Evolutionary conservation across 2,888 invertebrate genomes (phyloP).

Genomic region (Druceiella hillmani): DNA sequence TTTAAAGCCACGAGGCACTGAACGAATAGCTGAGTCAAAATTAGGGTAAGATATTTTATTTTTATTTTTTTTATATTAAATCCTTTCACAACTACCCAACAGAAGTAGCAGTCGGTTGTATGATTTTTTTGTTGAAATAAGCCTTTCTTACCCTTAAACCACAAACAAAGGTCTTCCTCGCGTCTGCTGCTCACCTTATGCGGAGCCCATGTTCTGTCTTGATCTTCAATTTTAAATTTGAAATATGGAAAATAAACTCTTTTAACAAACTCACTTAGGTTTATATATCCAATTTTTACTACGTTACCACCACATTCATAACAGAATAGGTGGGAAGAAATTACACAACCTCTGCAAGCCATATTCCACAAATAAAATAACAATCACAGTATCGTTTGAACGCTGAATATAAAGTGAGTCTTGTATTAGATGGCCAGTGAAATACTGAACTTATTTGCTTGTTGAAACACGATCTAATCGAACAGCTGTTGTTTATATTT

Average conservation of each 20-base stretch:
- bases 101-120: slow-evolving; percentile 10
- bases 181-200: background rate
- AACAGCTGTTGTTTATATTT: too few relatives aligned
- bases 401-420: too few relatives aligned
- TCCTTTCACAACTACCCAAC: slow-evolving; percentile 8
- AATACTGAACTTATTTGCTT: too few relatives aligned
- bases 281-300: background rate
- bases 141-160: slow-evolving; percentile 3
- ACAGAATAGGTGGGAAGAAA: slow-evolving; percentile 9
- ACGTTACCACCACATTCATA: slow-evolving; percentile 8
- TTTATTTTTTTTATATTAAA: slow-evolving; percentile 11
- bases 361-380: background rate
- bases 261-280: background rate
- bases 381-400: too few relatives aligned
- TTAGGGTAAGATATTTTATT: slow-evolving; percentile 9
- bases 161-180: too few relatives aligned
- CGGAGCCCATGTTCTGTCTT: background rate
- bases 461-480: too few relatives aligned
- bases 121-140: slow-evolving; percentile 8
- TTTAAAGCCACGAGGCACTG: slow-evolving; percentile 10
- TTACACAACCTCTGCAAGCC: slow-evolving; percentile 10
- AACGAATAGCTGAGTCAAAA: slow-evolving; percentile 11
- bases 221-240: background rate
- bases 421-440: too few relatives aligned
- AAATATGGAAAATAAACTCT: background rate